Evolutionary conservation across 1,140 invertebrate species (phyloP).

Genomic region (Antheraea pernyi): DNA sequence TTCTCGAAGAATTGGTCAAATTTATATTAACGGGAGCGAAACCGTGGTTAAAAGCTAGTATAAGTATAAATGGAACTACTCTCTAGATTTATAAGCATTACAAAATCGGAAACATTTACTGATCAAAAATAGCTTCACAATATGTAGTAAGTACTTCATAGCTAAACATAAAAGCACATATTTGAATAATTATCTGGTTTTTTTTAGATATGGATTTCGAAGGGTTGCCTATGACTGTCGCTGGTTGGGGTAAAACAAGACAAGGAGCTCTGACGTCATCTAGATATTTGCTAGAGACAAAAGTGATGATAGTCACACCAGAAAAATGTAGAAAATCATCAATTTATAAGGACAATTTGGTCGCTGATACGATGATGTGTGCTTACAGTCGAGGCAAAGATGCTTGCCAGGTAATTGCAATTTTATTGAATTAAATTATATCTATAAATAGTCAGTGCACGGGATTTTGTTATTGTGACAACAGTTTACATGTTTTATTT

Average conservation of each 20-base stretch:
- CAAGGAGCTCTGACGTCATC: slow-evolving; percentile 67
- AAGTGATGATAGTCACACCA: slow-evolving; percentile 52
- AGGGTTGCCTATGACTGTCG: slow-evolving; percentile 50
- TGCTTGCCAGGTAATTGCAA: slow-evolving; percentile 74
- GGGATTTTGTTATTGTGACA: too few relatives aligned
- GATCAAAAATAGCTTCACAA: too few relatives aligned
- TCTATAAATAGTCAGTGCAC: too few relatives aligned
- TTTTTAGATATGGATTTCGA: slow-evolving; percentile 51
- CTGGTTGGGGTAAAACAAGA: slow-evolving; percentile 69
- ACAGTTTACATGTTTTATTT: too few relatives aligned
- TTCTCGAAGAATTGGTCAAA: too few relatives aligned
- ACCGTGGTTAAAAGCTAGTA: too few relatives aligned
- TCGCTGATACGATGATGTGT: slow-evolving; percentile 72
- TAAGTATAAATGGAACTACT: too few relatives aligned
- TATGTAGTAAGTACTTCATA: too few relatives aligned
- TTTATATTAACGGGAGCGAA: too few relatives aligned
- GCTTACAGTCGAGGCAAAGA: slow-evolving; percentile 76
- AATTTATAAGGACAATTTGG: slow-evolving; percentile 63
- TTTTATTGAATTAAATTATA: neutral
- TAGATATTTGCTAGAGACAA: slow-evolving; percentile 64
- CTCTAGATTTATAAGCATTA: too few relatives aligned
- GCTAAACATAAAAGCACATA: too few relatives aligned
- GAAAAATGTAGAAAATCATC: slow-evolving; percentile 49
- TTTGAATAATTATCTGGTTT: neutral
- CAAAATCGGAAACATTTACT: too few relatives aligned